These are phyloP conservation scores for Sarcophaga subvicina DNA, from an alignment of 2,888 invertebrate species.

Conservation along the genomic window DNA sequence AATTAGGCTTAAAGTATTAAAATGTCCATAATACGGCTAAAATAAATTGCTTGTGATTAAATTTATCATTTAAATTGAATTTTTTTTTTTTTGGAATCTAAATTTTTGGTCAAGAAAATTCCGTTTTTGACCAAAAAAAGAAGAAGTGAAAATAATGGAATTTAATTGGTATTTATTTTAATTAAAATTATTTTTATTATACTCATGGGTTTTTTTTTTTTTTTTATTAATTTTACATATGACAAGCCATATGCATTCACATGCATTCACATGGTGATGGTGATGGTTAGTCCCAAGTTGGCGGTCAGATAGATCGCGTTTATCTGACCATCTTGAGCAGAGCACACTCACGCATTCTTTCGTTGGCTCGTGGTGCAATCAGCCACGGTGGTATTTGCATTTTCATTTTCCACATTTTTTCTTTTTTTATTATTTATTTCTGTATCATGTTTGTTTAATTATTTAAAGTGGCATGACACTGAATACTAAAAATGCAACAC, in stretches of 20 bases:
- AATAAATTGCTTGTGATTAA: no score
- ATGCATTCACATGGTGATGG: conserved; percentile 42
- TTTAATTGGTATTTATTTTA: conserved; percentile 57
- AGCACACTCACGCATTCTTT: conserved; percentile 46
- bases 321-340: conserved; percentile 37
- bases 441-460: conserved; percentile 68
- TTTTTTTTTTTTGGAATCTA: conserved; percentile 1
- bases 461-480: conserved; percentile 68
- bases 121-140: neutral
- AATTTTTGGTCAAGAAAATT: neutral
- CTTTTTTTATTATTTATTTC: conserved; percentile 50
- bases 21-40: no score
- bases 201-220: conserved; percentile 12
- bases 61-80: no score
- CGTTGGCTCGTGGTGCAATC: neutral
- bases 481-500: conserved; percentile 55
- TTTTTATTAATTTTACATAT: conserved; percentile 38
- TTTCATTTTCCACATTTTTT: conserved; percentile 45
- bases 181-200: conserved; percentile 44
- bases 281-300: no score
- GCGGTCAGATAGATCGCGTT: neutral
- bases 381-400: conserved; percentile 41
- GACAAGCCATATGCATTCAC: conserved; percentile 2
- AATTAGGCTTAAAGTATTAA: no score
- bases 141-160: neutral